phyloP scores from a whole-genome alignment of 2,797 vertebrate genomes.

The Erpetoichthys calabaricus region DNA sequence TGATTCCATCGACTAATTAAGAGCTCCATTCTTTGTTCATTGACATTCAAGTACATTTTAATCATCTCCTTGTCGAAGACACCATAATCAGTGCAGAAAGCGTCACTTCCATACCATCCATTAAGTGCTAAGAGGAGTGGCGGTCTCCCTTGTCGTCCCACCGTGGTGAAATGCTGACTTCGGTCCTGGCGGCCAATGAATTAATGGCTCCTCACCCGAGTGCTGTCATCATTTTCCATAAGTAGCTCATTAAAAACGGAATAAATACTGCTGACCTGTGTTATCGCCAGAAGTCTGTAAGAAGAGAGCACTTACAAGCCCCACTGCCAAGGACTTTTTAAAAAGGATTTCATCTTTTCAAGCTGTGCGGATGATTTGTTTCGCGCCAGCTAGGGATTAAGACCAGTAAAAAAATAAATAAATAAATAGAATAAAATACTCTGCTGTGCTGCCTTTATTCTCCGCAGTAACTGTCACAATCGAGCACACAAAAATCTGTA shows the following conservation, averaged over 20 bases:
- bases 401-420: too few relatives aligned
- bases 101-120: conserved; percentile 5
- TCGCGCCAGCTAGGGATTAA: background rate
- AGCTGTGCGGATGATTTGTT: conserved; percentile 7
- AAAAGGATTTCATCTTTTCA: background rate
- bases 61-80: conserved; percentile 14
- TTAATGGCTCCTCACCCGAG: conserved; percentile 18
- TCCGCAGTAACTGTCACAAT: conserved; percentile 14
- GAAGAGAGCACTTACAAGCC: conserved; percentile 4
- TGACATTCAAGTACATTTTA: conserved; percentile 12
- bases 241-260: conserved; percentile 16
- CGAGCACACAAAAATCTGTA: conserved; percentile 7
- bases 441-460: background rate
- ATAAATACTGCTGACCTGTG: conserved; percentile 12
- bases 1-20: conserved; percentile 22
- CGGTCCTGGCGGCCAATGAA: conserved; percentile 15
- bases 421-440: too few relatives aligned
- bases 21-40: conserved; percentile 17
- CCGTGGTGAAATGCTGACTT: conserved; percentile 8
- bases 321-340: conserved; percentile 3
- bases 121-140: conserved; percentile 5
- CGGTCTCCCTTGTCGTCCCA: conserved; percentile 8
- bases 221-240: conserved; percentile 16
- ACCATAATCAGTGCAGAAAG: conserved; percentile 14
- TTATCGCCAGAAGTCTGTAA: conserved; percentile 22